Base-by-base conservation (phyloP, 2,797 vertebrate species). In the Anniella stebbinsi region DNA sequence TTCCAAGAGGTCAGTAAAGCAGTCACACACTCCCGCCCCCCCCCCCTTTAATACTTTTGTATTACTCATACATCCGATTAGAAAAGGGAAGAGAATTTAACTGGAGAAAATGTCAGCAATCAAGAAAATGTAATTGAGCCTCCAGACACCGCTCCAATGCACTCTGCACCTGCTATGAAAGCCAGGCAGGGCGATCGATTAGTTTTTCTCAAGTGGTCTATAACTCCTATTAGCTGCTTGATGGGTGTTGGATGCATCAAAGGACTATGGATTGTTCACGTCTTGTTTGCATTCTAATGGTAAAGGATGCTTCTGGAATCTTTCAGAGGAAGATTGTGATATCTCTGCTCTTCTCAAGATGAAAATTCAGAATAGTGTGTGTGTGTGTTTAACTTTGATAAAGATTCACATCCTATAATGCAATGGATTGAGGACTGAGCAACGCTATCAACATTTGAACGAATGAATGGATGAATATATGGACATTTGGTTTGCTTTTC, bases 101-200 rank as follows among this genome's bases (percentile, higher is more conserved):
- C 67, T 0, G 0, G 17, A 0, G 63, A 0, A 0, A 72, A 0
- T 92, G 88, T 93, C 94, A 93, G 90, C 69, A 92, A 87, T 67
- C 76, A 89, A 91, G 60, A 88, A 91, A 70, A 88, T 66, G 80
- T 95, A 96, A 95, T 95, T 95, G 93, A 94, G 92, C 89, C 86
- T 91, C 94, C 87, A 94, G 92, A 93, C 94, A 93, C 88, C 0
- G 0, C 30, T 88, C 82, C 0, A 1, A 84, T 93, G 83, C 0
- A 4, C 0, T 0, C 92, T 91, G 92, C 91, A 92, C 66, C 86
- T 38, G 12, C 48, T 88, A 72, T 84, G 87, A 92, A 88, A 92
- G 30, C 6, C 90, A 89, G 91, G 94, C 78, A 0, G 75, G 70
- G 54, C 45, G 93, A 96, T 96, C 2, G 96, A 96, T 95, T 1